Evolutionary conservation across 2,888 invertebrate genomes (phyloP).

Genomic region (Anthoptus insignis): DNA sequence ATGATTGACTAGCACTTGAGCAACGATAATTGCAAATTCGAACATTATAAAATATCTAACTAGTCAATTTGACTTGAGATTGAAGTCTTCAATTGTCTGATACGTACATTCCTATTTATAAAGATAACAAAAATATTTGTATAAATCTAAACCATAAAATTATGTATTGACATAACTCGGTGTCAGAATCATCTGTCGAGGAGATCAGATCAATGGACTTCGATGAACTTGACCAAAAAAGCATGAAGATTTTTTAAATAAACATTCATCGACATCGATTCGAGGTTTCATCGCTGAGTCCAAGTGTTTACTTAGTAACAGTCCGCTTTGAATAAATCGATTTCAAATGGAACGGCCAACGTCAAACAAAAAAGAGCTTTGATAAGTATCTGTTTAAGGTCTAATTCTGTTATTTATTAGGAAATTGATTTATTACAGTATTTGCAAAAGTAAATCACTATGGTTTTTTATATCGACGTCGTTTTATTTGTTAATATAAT

Average conservation of each 20-base stretch:
- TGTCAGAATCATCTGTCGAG: constrained; percentile 61
- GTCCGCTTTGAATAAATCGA: constrained; percentile 79
- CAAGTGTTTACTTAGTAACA: constrained; percentile 84
- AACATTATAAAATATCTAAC: constrained; percentile 27
- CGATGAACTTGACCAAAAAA: constrained; percentile 74
- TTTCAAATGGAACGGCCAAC: constrained; percentile 59
- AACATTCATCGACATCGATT: constrained; percentile 79
- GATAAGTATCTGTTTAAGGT: constrained; percentile 39
- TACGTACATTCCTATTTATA: constrained; percentile 37
- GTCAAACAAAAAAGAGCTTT: constrained; percentile 54
- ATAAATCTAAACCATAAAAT: constrained; percentile 60
- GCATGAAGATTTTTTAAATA: constrained; percentile 79
- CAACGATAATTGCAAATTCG: constrained; percentile 20
- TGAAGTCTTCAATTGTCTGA: constrained; percentile 15
- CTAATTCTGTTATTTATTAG: constrained; percentile 30
- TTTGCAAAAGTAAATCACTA: constrained; percentile 52
- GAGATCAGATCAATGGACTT: constrained; percentile 68
- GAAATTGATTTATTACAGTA: constrained; percentile 42
- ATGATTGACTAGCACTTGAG: constrained; percentile 3
- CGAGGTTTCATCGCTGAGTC: constrained; percentile 74
- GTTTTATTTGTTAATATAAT: constrained; percentile 49
- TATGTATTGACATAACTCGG: constrained; percentile 66
- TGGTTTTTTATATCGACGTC: constrained; percentile 49
- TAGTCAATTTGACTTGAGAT: constrained; percentile 17
- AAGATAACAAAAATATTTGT: constrained; percentile 58